Evolutionary conservation across 2,888 invertebrate genomes (phyloP), one percentile per base, ranked within the genome.

Genomic region (Orchesellides sinensis): DNA sequence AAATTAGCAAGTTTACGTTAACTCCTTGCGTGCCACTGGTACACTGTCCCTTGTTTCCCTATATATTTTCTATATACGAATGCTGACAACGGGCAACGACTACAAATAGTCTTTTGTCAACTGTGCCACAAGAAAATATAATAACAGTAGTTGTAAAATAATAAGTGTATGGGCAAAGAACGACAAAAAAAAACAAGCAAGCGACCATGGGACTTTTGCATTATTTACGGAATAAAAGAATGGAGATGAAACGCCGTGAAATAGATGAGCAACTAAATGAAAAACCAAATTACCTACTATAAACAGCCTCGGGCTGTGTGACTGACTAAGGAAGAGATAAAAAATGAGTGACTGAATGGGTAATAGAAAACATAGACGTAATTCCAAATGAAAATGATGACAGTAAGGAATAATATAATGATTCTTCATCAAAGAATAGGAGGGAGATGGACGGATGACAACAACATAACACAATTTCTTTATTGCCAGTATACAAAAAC

Each of bases 361-460:
- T 52, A 74, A 65, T 65, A 66, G 56, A 59, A 66, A 75, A 40
- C 63, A 68, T 29, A 77, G 45, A 49, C 14, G 59, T 32, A 77
- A 27, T 59, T 66, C 54, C 19, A 25, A n/a, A 40, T 65, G 32
- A 68, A 77, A 77, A 56, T 59, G 63, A 56, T 77, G 68, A 77
- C 49, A 68, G 77, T 77, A 56, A 68, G 65, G 59, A 77, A 68
- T 59, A 65, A n/a, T n/a, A 77, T 77, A 68, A 77, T 59, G 49
- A 77, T 47, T 59, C 45, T 40, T 77, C 40, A 29, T 77, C 45
- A 56, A 77, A 77, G 45, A 77, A 68, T 40, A 25, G 25, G 35
- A 32, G 77, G 56, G 54, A 77, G 59, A 66, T 66, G 66, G 59
- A 66, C 17, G 77, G 32, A 49, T 56, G 56, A 68, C 59, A 74